Evolutionary conservation across 2,113 vertebrate genomes (phyloP), one percentile per base, ranked within the genome.

Genomic region (Cavia aperea): DNA sequence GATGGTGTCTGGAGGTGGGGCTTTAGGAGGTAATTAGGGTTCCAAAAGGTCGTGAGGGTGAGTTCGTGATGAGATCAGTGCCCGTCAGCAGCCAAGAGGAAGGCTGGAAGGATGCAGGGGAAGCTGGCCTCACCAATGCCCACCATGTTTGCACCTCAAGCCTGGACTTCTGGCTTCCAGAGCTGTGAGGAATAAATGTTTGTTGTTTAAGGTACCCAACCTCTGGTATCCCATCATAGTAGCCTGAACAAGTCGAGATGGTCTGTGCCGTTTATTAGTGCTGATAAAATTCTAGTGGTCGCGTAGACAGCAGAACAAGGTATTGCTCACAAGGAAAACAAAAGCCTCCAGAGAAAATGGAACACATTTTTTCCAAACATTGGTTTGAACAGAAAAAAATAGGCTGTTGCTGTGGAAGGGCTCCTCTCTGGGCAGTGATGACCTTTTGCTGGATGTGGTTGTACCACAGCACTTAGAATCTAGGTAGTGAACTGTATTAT

Each of bases 261-360:
- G n/a, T 31, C 23, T 33, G 31, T 29, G 36, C 11, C 49, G n/a
- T 26, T 77, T 89, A 4, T 51, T 43, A 90, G 43, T 18, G 31
- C 66, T 39, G 24, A 43, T 77, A 79, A 84, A 92, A 86, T 18
- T 92, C 81, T 85, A 78, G 86, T 78, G 51, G 31, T 92, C 83
- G 70, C 4, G 3, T 4, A 86, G 16, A 51, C 82, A 75, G 16
- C 15, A 58, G 78, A 92, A 60, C 49, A 87, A 88, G 75, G 60
- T 21, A 33, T 6, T 81, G 1, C 23, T 15, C n/a, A 73, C 9
- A 43, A 91, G 33, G 60, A 56, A 81, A 62, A 19, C 31, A 88
- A 78, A 93, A 62, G 23, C 33, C 43, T 88, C 86, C 29, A 36
- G 46, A 70, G 60, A 56, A 81, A 51, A 24, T 1, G 33, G 49